Evolutionary conservation across 2,113 vertebrate species (phyloP), one percentile per base, ranked within the genome.

Genomic region (Eolophus roseicapilla): DNA sequence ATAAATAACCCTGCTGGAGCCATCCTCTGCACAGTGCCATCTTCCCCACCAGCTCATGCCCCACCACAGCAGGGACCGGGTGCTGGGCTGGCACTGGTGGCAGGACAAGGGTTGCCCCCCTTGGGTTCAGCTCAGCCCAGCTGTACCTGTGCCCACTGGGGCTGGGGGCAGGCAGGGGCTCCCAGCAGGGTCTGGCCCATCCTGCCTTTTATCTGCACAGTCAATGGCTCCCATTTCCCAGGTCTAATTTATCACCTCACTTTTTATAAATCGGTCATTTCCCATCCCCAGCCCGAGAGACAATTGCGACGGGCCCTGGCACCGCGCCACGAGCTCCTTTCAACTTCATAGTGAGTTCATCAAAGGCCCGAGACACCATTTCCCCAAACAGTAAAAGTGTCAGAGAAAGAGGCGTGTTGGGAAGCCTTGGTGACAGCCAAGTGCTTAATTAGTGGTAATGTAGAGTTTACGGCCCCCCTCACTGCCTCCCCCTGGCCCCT

Each of bases 321-420:
- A 86, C 85, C 0, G 5, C 0, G 91, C 96, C 91, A 94, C 33
- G 2, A 90, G 70, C 76, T 82, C 74, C 92, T 96, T 96, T 96
- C 88, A 96, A 91, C 95, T 95, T 92, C 92, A 65, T 69, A 92
- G 91, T 2, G 6, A 97, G 96, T 91, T 94, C 96, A 96, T 96
- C 95, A 96, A 96, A 97, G 95, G 82, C 93, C 92, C 1, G 50
- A 81, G 95, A 96, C 84, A 47, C 92, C 79, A 83, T 95, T 97
- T 97, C 97, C 96, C 95, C 91, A 84, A 96, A 96, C 95, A 97
- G 96, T 97, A 96, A 97, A 97, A 97, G 93, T 96, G 97, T 96
- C 96, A 97, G 84, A 59, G 91, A 86, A 86, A 77, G 89, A 91
- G 95, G 96, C 74, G 92, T 92, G 95, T 83, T 73, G 85, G 94